Base-by-base conservation (phyloP, 1,140 invertebrate genomes). In the Drosophila sucinea region DNA sequence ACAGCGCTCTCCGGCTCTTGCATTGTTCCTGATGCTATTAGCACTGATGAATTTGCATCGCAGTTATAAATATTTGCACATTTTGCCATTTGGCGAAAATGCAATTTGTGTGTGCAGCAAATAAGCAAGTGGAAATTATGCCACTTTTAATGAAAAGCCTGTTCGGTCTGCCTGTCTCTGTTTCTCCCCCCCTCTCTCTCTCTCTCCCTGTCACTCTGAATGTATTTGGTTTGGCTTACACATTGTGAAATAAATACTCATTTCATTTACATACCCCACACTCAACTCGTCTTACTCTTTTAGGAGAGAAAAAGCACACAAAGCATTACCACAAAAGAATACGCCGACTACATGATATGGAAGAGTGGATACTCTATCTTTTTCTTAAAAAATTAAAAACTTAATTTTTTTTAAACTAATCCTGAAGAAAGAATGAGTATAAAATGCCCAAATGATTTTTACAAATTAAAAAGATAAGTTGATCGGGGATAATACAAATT, bases 61-160 rank as follows among this genome's bases (percentile, higher is more conserved):
- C 60, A 71, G 83, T 69, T 79, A 79, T 86, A 87, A 82, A 87
- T 86, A 87, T 77, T 77, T 77, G 62, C 79, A 75, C 77, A 77
- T 86, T 87, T 87, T 66, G 60, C 73, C 62, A 67, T 77, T 44
- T 56, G 55, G 57, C 17, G 66, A 54, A 30, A 77, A 60, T 63
- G 73, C 72, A 81, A 86, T 78, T 85, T 75, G 71, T 67, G 58
- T 41, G 29, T 30, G 25, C 64, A 60, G 63, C 51, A 44, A 51
- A 57, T 57, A 35, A 35, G 56, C 56, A 25, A 35, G 30, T 33
- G 30, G 56, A 58, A 58, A 58, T 58, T 58, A 58, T 58, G 41
- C 8, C 54, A 44, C 29, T n/a, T 76, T 70, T 76, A 76, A 76
- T 77, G 73, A 77, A 76, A 60, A 70, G 60, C 66, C 25, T 54